A percentile compares a stretch with the other conserved stretches of the same genome.
These are phyloP conservation scores for Setophaga kirtlandii DNA, from an alignment of 2,113 vertebrate species.

Conservation along the genomic window DNA sequence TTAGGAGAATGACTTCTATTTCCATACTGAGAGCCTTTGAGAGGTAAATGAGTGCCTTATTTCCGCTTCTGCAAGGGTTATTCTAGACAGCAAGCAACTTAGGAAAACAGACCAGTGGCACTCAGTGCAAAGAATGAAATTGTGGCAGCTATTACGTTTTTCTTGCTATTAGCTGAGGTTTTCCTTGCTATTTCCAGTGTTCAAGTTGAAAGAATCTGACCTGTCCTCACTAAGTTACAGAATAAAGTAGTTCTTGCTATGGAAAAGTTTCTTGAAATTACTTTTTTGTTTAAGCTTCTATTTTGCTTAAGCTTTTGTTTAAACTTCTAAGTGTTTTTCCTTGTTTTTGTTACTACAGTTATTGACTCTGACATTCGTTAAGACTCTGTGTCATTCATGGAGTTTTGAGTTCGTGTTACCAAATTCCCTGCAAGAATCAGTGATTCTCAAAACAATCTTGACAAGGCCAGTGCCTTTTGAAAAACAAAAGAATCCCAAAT, in stretches of 20 bases:
- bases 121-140: background rate
- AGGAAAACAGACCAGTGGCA: background rate
- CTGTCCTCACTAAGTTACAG: background rate
- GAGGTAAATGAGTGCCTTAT: background rate
- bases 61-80: background rate
- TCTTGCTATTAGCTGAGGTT: background rate
- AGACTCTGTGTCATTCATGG: background rate
- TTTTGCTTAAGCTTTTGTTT: background rate
- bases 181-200: background rate
- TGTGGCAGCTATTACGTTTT: background rate
- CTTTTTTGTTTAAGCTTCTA: background rate
- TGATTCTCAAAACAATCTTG: background rate
- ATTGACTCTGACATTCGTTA: background rate
- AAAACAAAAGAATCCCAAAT: background rate
- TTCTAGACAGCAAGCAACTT: background rate
- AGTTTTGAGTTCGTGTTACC: background rate
- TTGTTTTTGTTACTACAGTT: background rate
- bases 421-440: background rate
- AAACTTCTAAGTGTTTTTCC: background rate
- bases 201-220: background rate
- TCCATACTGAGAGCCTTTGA: background rate
- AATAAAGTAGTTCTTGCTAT: background rate
- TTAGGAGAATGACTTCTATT: background rate
- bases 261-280: background rate
- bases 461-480: fast-evolving